Evolutionary conservation across 2,888 invertebrate species (phyloP).

Genomic region (Pristionchus mayeri): DNA sequence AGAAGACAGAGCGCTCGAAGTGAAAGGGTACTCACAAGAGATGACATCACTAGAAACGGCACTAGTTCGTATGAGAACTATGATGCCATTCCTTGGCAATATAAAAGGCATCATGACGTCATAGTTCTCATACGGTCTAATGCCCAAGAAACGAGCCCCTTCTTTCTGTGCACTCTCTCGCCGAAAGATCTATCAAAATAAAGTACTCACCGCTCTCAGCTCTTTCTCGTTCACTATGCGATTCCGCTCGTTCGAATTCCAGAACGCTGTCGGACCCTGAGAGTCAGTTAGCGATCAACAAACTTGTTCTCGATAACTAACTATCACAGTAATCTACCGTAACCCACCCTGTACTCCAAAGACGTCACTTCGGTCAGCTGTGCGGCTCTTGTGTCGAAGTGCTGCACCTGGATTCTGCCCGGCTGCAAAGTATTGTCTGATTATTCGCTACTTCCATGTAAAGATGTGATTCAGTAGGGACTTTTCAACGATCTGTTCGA

Average conservation of each 20-base stretch:
- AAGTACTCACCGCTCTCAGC: neutral
- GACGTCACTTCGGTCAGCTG: neutral
- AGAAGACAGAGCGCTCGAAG: too few species aligned
- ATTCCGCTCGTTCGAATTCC: neutral
- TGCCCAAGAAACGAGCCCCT: neutral
- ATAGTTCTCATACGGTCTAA: too few species aligned
- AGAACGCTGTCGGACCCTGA: constrained; percentile 20
- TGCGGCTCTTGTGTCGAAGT: neutral
- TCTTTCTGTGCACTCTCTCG: neutral
- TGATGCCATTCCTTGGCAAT: too few species aligned
- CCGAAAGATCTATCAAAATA: neutral
- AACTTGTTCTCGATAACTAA: too few species aligned
- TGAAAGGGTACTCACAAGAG: too few species aligned
- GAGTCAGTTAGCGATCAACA: neutral
- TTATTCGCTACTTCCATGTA: too few species aligned
- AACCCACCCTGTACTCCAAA: neutral
- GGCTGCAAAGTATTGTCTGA: too few species aligned
- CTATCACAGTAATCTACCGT: neutral
- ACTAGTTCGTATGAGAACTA: too few species aligned
- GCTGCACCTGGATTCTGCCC: neutral
- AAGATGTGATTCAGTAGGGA: too few species aligned
- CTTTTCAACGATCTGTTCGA: too few species aligned
- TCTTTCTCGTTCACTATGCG: neutral
- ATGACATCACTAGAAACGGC: too few species aligned
- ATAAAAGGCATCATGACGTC: too few species aligned